Evolutionary conservation across 2,113 vertebrate species (phyloP), one percentile per base, ranked within the genome.

Genomic region (Sebastes schlegelii): DNA sequence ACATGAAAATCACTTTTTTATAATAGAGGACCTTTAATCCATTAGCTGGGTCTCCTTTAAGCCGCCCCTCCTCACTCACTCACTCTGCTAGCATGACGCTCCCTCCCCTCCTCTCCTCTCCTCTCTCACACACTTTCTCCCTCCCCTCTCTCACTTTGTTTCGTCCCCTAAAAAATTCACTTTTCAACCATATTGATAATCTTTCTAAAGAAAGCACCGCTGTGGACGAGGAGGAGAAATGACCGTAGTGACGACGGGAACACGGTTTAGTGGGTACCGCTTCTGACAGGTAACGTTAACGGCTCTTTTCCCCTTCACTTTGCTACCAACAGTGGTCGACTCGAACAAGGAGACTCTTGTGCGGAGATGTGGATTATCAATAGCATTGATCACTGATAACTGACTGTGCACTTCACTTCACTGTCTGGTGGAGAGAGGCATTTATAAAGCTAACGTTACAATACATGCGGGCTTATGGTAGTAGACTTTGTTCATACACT

Each of bases 261-360:
- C 1, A 11, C 63, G 70, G 64, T 12, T 42, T 23, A 1, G 52
- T 10, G 43, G 70, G 66, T 69, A 14, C 19, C 77, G 45, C 82
- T 76, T 87, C 79, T 87, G 88, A 89, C 88, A 91, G 93, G 93
- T 92, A 93, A 80, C n/a, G 55, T 43, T 11, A 49, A 62, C 19
- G 2, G 5, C 26, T 21, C 42, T 65, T 61, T 60, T 9, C 34
- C 26, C 14, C 61, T 57, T 51, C 65, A 11, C 71, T 34, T 34
- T 46, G 66, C n/a, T 21, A 2, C 16, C 21, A 0, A 40, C 9
- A 14, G 40, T 11, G 54, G 42, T 46, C 63, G 72, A 9, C 26
- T 2, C 21, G 57, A 82, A 87, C 90, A 83, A 77, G 86, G 88
- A 19, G 2, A 9, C 79, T 54, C 78, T 45, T 79, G 84, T 86